Percentiles rank a stretch among this genome's conserved stretches.
phyloP scores from a whole-genome alignment of 2,888 invertebrate genomes.

The Protonemura montana region DNA sequence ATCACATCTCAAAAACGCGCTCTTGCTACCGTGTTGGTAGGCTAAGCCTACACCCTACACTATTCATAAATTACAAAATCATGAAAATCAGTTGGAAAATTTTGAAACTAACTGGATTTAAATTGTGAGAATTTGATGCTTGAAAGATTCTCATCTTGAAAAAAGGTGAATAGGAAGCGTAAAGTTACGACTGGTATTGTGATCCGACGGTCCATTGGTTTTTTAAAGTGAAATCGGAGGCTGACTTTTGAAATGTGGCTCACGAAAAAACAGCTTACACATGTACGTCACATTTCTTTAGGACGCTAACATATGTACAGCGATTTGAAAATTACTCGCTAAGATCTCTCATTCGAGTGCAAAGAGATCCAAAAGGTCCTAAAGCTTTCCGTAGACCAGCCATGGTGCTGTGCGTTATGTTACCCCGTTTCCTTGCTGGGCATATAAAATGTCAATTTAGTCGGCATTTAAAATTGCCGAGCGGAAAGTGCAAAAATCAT shows the following conservation, averaged over 20 bases:
- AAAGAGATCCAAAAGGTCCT: not conserved
- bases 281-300: not conserved
- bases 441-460: not conserved
- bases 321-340: not conserved
- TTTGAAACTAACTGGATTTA: not conserved
- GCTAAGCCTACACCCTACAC: not conserved
- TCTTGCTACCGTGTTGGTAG: not conserved
- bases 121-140: not conserved
- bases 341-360: not conserved
- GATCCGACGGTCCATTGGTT: not conserved
- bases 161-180: not conserved
- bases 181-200: not conserved
- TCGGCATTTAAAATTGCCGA: not conserved
- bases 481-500: not conserved
- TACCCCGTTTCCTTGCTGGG: not conserved
- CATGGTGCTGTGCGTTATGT: not conserved
- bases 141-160: not conserved
- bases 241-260: not conserved
- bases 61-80: not conserved
- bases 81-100: not conserved
- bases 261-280: no score
- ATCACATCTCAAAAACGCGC: not conserved
- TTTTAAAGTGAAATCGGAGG: not conserved
- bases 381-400: not conserved
- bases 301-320: not conserved